phyloP scores from a whole-genome alignment of 2,797 vertebrate genomes.

The Odontamblyopus rebecca region DNA sequence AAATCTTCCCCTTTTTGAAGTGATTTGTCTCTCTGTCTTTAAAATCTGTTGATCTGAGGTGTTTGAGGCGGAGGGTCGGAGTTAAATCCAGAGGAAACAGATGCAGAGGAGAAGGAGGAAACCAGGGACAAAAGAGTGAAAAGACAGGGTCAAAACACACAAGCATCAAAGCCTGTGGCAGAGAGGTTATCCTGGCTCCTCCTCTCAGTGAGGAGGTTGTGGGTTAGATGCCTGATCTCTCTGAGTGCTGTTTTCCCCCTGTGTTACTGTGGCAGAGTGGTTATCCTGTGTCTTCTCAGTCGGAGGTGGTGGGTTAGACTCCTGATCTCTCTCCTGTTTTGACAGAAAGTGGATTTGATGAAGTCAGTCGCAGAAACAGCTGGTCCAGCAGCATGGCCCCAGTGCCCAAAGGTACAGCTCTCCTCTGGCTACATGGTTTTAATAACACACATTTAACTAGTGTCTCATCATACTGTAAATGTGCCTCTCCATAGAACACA shows the following conservation, averaged over 20 bases:
- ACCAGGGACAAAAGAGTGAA: conserved; percentile 74
- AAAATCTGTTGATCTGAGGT: not conserved
- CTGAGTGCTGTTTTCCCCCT: not conserved
- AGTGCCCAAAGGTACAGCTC: conserved; percentile 74
- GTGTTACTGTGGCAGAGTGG: not conserved
- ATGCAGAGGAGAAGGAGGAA: conserved; percentile 76
- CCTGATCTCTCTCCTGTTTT: conserved; percentile 25
- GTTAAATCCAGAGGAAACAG: conserved; percentile 82
- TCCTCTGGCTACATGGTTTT: not conserved
- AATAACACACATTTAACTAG: not conserved
- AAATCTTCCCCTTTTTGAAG: no score
- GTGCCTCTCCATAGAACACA: conserved; percentile 76
- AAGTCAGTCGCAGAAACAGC: conserved; percentile 81
- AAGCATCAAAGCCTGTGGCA: not conserved
- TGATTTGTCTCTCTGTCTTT: no score
- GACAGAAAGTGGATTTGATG: conserved; percentile 81
- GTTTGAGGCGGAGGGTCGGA: not conserved
- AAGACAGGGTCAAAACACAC: conserved; percentile 49
- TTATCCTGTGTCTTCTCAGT: conserved; percentile 1
- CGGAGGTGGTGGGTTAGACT: conserved; percentile 2
- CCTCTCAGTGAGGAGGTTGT: no score
- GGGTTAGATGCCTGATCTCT: conserved; percentile 21
- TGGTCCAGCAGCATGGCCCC: conserved; percentile 71
- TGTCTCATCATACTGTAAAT: conserved; percentile 14
- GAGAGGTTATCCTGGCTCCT: conserved; percentile 1